Evolutionary conservation across 2,797 vertebrate genomes (phyloP), one percentile per base, ranked within the genome.

Genomic region (Furcifer pardalis): DNA sequence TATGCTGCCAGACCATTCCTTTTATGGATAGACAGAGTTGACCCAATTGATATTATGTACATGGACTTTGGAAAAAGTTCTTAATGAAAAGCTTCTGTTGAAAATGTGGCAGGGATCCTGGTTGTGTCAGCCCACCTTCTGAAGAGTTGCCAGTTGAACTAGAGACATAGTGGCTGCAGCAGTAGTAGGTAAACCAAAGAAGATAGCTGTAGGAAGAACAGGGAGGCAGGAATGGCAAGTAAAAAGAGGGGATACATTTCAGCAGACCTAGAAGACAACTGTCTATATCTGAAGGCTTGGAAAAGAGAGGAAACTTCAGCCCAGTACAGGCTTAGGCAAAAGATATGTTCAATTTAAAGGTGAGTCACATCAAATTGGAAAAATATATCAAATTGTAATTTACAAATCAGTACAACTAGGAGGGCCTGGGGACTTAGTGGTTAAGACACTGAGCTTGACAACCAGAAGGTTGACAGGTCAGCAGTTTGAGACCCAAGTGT

Each of bases 101-200:
- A 56, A 56, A 56, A 56, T 56, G 52, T 13, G 52, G 52, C 52
- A 56, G 52, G 52, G 52, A 49, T 69, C 32, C 68, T 42, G 27
- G n/a, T 62, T 59, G 21, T 62, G 40, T 46, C 71, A 75, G 30
- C 81, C 59, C 60, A 65, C 81, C 60, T 82, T n/a, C 81, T 65
- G 60, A n/a, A n/a, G n/a, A 42, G 71, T 82, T 82, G 81, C 81
- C 59, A 35, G 59, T 74, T 71, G 65, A 82, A 82, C 81, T 8
- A 44, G 69, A 62, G 56, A 35, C 15, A 37, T 62, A 4, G 13
- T 13, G 62, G 23, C 59, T 9, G 59, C 60, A 49, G n/a, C 74
- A 75, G 59, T 42, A 65, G 81, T 63, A 82, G 60, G 42, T 49
- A n/a, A 82, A 75, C 32, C 23, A 49, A 73, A 63, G 17, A 60